phyloP scores from a whole-genome alignment of 2,797 vertebrate genomes.

The Lacerta agilis region DNA sequence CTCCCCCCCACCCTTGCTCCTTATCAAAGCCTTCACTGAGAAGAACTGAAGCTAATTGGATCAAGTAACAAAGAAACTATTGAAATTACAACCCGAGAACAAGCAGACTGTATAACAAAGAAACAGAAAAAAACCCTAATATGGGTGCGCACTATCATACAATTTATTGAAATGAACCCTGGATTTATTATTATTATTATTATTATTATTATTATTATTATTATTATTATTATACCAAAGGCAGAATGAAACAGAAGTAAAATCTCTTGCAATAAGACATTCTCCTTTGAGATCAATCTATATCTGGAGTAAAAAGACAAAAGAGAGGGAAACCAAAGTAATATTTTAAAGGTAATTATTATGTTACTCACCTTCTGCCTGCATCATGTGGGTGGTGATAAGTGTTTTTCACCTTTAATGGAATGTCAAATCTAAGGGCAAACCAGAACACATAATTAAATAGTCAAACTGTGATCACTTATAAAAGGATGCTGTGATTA shows the following conservation, averaged over 20 bases:
- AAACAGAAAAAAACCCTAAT: background rate
- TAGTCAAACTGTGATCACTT: too few relatives aligned
- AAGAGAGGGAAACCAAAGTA: too few relatives aligned
- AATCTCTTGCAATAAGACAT: background rate
- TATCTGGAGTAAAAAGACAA: too few relatives aligned
- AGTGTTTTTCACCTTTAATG: too few relatives aligned
- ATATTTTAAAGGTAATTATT: too few relatives aligned
- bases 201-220: too few relatives aligned
- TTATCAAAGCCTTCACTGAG: constrained; percentile 48
- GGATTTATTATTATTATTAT: too few relatives aligned
- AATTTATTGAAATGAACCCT: constrained; percentile 23
- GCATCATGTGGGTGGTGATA: too few relatives aligned
- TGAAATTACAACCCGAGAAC: constrained; percentile 7
- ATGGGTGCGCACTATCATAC: background rate
- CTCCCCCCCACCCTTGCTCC: background rate
- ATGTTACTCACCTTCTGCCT: too few relatives aligned
- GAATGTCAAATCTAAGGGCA: too few relatives aligned
- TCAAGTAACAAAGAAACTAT: constrained; percentile 40
- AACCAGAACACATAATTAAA: too few relatives aligned
- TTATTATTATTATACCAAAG: constrained; percentile 4
- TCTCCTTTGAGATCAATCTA: background rate
- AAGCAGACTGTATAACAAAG: background rate
- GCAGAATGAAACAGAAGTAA: background rate
- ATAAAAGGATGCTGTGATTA: too few relatives aligned
- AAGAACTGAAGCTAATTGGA: constrained; percentile 16